Evolutionary conservation across 1,140 invertebrate genomes (phyloP).

Genomic region (Leptopilina clavipes): DNA sequence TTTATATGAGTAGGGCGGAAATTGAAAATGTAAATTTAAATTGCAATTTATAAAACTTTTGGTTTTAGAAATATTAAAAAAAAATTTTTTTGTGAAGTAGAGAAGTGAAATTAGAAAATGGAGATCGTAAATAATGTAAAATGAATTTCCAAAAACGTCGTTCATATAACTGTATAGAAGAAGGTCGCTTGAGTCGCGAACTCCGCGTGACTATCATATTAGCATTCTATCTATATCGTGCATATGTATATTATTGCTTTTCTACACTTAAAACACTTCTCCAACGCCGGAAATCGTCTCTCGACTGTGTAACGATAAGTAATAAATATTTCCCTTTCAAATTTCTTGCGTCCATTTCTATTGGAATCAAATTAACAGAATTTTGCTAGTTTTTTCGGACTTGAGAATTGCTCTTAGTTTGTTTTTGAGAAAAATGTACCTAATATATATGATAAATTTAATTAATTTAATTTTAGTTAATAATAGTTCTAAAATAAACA

Average conservation of each 20-base stretch:
- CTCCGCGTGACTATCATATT: slow-evolving; percentile 16
- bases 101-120: background rate
- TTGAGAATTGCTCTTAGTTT: too few species aligned
- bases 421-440: too few species aligned
- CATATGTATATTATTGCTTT: background rate
- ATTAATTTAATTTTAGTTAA: too few species aligned
- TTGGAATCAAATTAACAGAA: too few species aligned
- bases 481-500: too few species aligned
- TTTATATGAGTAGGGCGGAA: background rate
- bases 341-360: background rate
- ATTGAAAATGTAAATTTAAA: too few species aligned
- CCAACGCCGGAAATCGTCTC: background rate
- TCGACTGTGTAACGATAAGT: background rate
- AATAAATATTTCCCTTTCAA: background rate
- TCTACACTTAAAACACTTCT: slow-evolving; percentile 7
- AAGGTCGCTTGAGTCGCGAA: slow-evolving; percentile 18
- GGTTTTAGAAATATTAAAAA: too few species aligned
- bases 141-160: background rate
- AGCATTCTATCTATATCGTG: slow-evolving; percentile 27
- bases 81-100: background rate
- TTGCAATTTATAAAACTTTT: too few species aligned
- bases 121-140: background rate
- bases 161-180: background rate
- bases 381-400: too few species aligned
- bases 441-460: too few species aligned